Percentiles rank a stretch among this genome's conserved stretches.
phyloP scores from a whole-genome alignment of 2,888 invertebrate genomes.

The Sminthurinus aureus region DNA sequence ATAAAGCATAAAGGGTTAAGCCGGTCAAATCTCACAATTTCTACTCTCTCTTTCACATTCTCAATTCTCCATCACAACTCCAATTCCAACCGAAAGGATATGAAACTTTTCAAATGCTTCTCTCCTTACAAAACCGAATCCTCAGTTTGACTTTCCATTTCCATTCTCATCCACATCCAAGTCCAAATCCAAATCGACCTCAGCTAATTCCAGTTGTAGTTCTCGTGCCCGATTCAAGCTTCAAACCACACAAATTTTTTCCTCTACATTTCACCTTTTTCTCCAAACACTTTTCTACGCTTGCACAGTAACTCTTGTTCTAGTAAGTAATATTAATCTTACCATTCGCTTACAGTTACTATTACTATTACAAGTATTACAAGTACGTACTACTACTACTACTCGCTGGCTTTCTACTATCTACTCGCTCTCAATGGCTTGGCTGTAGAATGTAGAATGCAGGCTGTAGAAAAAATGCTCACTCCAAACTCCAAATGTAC shows the following conservation, averaged over 20 bases:
- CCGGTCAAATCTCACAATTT: constrained; percentile 36
- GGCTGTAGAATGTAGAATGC: neutral
- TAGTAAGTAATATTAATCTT: no score
- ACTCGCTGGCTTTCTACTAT: neutral
- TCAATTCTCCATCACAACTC: constrained; percentile 19
- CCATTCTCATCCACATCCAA: constrained; percentile 11
- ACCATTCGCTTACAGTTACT: no score
- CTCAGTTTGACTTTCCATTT: constrained; percentile 28
- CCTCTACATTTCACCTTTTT: constrained; percentile 24
- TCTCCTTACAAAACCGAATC: constrained; percentile 12
- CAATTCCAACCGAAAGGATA: constrained; percentile 10
- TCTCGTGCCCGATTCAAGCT: no score
- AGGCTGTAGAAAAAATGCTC: no score
- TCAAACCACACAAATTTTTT: no score
- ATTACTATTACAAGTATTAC: neutral
- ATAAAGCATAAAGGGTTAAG: constrained; percentile 9
- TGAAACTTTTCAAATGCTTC: constrained; percentile 14
- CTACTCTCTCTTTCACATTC: neutral
- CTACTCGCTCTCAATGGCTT: neutral
- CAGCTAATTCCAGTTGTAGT: no score
- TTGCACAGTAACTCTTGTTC: no score
- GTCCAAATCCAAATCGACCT: neutral
- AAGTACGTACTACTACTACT: neutral
- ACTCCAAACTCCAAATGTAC: no score
- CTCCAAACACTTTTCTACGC: neutral